These are phyloP conservation scores for Pachydiplax longipennis DNA, from an alignment of 2,888 invertebrate genomes.

Conservation along the genomic window DNA sequence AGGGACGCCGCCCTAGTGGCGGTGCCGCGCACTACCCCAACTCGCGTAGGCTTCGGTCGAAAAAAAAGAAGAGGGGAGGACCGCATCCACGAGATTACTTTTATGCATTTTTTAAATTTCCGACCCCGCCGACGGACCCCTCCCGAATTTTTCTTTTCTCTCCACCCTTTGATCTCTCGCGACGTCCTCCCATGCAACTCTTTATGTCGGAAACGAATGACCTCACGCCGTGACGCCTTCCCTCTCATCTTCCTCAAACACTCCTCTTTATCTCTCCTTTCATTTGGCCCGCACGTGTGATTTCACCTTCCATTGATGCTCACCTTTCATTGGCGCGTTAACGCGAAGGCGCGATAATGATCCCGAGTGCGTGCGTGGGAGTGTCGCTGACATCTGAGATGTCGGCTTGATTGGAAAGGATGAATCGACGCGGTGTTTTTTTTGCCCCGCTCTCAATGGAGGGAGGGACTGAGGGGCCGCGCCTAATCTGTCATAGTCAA, in stretches of 20 bases:
- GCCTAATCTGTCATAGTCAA: not conserved
- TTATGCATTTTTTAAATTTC: not conserved
- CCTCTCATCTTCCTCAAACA: not conserved
- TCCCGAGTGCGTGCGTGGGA: not conserved
- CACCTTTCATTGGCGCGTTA: not conserved
- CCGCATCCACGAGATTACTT: not conserved
- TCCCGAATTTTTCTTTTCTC: not conserved
- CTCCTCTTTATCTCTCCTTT: not conserved
- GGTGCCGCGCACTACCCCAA: not conserved
- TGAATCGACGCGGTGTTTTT: not conserved
- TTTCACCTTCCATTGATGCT: not conserved
- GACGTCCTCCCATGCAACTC: not conserved
- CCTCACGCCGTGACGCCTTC: not conserved
- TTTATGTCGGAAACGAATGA: not conserved
- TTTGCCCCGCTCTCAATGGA: not conserved
- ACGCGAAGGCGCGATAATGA: not conserved
- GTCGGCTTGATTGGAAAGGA: not conserved
- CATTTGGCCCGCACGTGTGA: not conserved
- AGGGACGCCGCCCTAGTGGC: not conserved
- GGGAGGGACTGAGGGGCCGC: not conserved
- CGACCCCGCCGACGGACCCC: not conserved
- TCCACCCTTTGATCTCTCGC: constrained; percentile 11
- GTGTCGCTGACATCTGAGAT: not conserved
- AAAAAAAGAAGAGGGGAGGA: not conserved
- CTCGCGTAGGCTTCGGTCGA: not conserved